Conservation (phyloP, 2,113 vertebrate genomes). For the Sinocyclocheilus rhinocerous region DNA sequence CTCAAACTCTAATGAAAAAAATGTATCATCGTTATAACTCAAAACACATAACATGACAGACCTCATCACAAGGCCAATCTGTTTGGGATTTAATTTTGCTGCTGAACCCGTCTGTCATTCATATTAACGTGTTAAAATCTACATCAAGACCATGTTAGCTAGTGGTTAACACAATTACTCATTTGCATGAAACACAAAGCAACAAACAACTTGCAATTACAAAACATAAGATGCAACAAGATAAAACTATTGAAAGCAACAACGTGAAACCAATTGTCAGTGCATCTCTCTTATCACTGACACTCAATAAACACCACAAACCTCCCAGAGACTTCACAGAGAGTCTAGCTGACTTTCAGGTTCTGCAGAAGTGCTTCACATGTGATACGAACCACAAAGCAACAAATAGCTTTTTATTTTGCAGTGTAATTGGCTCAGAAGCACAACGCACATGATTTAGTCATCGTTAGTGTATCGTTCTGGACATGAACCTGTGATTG, state of each 20-base stretch:
- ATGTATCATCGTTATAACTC: too few species aligned
- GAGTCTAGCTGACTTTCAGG: neutral
- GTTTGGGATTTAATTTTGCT: neutral
- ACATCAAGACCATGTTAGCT: neutral
- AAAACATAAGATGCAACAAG: neutral
- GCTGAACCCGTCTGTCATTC: neutral
- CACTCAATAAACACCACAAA: neutral
- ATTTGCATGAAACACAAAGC: slow-evolving; percentile 4
- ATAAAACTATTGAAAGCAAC: neutral
- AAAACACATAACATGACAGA: neutral
- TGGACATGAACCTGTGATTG: slow-evolving; percentile 25
- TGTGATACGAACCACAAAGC: neutral
- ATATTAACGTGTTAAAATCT: neutral
- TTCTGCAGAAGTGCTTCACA: neutral
- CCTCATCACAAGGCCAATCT: neutral
- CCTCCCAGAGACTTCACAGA: neutral
- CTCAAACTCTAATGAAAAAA: neutral
- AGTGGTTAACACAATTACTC: neutral
- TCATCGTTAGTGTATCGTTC: neutral
- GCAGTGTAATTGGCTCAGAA: slow-evolving; percentile 11
- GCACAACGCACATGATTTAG: neutral
- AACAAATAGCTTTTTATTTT: neutral
- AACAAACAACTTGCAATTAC: neutral
- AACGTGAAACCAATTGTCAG: neutral
- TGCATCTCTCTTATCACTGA: neutral